Evolutionary conservation across 2,797 vertebrate species (phyloP).

Genomic region (Lithobates pipiens): DNA sequence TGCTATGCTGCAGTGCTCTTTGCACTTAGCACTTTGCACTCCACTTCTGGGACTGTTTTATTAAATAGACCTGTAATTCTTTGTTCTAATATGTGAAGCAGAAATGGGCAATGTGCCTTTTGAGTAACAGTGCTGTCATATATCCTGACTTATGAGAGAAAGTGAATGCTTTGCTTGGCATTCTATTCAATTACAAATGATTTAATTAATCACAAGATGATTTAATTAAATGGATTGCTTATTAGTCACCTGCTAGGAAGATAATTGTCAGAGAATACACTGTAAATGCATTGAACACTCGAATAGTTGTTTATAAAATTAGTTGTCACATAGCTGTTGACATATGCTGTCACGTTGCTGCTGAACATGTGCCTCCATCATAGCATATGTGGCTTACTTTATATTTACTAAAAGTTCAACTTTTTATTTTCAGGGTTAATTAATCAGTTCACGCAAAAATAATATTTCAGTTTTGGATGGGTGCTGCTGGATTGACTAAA

Average conservation of each 20-base stretch:
- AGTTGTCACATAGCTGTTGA: background rate
- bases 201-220: conserved; percentile 5
- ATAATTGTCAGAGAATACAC: conserved; percentile 12
- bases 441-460: background rate
- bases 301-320: background rate
- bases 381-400: background rate
- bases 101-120: background rate
- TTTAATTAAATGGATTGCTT: conserved; percentile 2
- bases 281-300: background rate
- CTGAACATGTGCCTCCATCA: background rate
- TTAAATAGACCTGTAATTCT: background rate
- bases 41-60: background rate
- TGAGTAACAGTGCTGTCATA: background rate
- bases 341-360: background rate
- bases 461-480: background rate
- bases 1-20: too few relatives aligned
- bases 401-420: background rate
- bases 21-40: background rate
- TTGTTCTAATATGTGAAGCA: background rate
- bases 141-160: background rate
- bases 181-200: background rate
- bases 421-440: background rate
- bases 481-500: too few relatives aligned
- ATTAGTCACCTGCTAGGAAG: conserved; percentile 16
- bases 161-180: background rate